Conservation (phyloP, 2,113 vertebrate genomes). For the Helogale parvula region DNA sequence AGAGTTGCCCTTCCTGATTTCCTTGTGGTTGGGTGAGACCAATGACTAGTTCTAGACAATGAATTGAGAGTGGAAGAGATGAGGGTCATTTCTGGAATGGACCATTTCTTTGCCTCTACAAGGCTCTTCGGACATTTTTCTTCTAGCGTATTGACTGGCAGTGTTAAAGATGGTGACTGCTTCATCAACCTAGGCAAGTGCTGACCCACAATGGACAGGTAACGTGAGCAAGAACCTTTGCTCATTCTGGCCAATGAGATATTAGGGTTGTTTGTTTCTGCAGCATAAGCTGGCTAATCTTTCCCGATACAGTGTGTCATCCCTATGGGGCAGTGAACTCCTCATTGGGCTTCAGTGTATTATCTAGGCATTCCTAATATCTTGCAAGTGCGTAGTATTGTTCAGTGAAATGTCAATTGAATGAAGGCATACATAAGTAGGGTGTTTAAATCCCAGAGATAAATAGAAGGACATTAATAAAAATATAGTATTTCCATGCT, state of each 20-base stretch:
- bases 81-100: neutral
- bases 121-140: neutral
- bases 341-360: neutral
- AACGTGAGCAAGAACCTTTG: neutral
- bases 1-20: neutral
- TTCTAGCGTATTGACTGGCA: neutral
- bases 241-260: neutral
- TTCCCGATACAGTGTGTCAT: neutral
- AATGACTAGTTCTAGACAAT: neutral
- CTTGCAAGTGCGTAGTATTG: neutral
- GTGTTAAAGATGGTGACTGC: neutral
- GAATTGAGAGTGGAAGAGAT: neutral
- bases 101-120: neutral
- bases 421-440: neutral
- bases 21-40: neutral
- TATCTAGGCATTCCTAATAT: neutral
- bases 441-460: neutral
- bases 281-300: neutral
- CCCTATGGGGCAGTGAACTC: neutral
- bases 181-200: neutral
- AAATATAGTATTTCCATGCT: neutral
- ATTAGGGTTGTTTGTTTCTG: neutral
- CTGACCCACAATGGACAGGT: neutral
- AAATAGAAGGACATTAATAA: slow-evolving; percentile 16
- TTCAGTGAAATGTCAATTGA: neutral